Percentiles rank a stretch among this genome's conserved stretches.
phyloP scores from a whole-genome alignment of 2,113 vertebrate genomes.

The Pardalotus punctatus region DNA sequence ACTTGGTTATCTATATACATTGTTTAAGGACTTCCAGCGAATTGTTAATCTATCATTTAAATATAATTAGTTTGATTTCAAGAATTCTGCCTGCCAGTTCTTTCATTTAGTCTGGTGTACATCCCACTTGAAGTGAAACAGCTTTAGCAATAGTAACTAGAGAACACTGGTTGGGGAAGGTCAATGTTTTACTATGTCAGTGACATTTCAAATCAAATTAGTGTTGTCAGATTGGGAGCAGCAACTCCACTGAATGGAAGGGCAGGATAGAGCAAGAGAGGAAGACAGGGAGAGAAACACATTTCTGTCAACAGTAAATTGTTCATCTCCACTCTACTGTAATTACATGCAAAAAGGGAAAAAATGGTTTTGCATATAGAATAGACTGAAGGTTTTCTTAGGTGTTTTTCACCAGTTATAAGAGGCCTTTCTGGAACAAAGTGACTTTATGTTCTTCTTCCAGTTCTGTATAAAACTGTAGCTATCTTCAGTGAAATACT shows the following conservation, averaged over 20 bases:
- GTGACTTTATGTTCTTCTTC: background rate
- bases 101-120: background rate
- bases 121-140: background rate
- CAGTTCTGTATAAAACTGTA: background rate
- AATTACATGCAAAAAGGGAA: background rate
- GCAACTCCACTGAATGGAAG: background rate
- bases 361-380: background rate
- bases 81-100: background rate
- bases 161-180: background rate
- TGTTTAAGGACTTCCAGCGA: slow-evolving; percentile 20
- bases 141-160: background rate
- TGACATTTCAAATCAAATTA: slow-evolving; percentile 34
- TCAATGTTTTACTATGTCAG: background rate
- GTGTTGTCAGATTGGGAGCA: background rate
- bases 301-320: background rate
- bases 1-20: slow-evolving; percentile 20
- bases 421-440: background rate
- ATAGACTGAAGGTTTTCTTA: background rate
- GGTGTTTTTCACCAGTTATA: background rate
- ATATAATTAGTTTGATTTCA: slow-evolving; percentile 53
- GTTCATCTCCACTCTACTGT: background rate
- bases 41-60: slow-evolving; percentile 30
- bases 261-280: background rate
- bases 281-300: background rate
- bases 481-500: background rate